Conservation (phyloP, 2,113 vertebrate species). For the Serilophus lunatus region DNA sequence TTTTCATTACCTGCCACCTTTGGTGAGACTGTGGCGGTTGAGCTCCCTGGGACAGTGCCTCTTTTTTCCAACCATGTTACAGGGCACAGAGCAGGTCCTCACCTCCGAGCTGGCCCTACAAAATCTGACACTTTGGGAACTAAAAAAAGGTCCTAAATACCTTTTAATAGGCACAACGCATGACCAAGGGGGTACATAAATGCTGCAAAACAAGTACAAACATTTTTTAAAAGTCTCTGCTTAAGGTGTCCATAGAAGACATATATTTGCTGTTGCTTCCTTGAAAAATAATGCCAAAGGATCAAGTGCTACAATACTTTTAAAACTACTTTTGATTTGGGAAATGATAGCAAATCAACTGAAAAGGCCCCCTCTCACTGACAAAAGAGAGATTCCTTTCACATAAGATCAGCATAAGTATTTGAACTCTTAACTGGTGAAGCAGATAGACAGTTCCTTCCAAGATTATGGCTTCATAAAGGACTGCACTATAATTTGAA, state of each 20-base stretch:
- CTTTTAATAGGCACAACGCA: neutral
- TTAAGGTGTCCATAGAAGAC: neutral
- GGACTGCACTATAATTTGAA: neutral
- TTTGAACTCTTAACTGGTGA: neutral
- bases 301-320: neutral
- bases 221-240: neutral
- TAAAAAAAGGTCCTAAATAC: neutral
- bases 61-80: neutral
- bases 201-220: neutral
- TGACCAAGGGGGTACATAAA: neutral
- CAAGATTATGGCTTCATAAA: neutral
- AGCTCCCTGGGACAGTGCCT: neutral
- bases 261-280: neutral
- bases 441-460: neutral
- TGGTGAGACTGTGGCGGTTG: neutral
- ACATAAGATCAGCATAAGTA: neutral
- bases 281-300: neutral
- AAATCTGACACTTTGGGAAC: neutral
- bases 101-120: neutral
- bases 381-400: neutral
- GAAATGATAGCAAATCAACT: neutral
- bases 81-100: neutral
- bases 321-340: neutral
- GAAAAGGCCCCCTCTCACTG: neutral
- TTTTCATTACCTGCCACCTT: neutral